Conservation (phyloP, 2,888 invertebrate species). For the Nematopogon swammerdamellus region DNA sequence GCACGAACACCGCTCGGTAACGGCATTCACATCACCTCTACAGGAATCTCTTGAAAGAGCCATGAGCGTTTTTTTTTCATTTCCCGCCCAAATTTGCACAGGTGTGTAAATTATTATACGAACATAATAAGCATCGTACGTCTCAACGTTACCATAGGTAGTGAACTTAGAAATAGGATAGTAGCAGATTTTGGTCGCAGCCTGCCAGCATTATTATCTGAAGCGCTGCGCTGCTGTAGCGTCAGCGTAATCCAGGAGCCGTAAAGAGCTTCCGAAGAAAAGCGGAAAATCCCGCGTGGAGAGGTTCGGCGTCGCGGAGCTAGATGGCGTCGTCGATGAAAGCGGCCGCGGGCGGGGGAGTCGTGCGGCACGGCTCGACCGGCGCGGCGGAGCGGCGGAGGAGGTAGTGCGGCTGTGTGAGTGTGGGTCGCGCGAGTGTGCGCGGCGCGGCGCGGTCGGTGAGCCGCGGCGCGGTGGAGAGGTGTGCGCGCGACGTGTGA, state of each 20-base stretch:
- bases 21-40: too few relatives aligned
- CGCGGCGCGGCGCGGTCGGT: conserved; percentile 4
- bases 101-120: too few relatives aligned
- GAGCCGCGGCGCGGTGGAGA: conserved; percentile 5
- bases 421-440: conserved; percentile 5
- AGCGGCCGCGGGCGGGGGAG: conserved; percentile 8
- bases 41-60: too few relatives aligned
- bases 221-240: background rate
- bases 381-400: conserved; percentile 7
- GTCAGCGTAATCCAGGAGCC: background rate
- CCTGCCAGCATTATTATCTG: background rate
- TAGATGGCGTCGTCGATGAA: too few relatives aligned
- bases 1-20: too few relatives aligned
- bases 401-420: conserved; percentile 6
- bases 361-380: too few relatives aligned
- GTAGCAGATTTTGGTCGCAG: too few relatives aligned
- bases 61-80: too few relatives aligned
- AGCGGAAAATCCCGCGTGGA: background rate
- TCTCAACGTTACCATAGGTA: too few relatives aligned
- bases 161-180: too few relatives aligned
- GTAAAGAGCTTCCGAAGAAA: background rate
- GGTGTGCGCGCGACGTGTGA: conserved; percentile 23
- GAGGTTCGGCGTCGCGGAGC: conserved; percentile 38
- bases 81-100: too few relatives aligned
- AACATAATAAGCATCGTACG: too few relatives aligned